A percentile compares a stretch with the other conserved stretches of the same genome.
Evolutionary conservation across 2,113 vertebrate genomes (phyloP).

Genomic region (Varanus komodoensis): DNA sequence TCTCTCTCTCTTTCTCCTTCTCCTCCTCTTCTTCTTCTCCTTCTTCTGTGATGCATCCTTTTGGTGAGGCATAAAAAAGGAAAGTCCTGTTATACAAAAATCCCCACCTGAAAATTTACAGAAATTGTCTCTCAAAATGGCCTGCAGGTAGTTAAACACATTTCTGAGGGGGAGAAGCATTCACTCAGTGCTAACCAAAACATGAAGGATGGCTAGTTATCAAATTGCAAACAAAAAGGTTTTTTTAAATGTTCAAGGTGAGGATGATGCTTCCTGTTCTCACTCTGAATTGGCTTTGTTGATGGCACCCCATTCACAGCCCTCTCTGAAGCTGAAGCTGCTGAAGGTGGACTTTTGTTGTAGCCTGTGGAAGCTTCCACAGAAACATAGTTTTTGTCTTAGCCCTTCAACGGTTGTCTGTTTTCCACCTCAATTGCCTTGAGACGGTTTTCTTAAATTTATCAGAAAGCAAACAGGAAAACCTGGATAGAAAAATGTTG

Average conservation of each 20-base stretch:
- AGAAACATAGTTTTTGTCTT: not conserved
- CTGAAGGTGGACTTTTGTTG: not conserved
- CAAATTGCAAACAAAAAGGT: not conserved
- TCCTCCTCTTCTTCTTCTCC: too few species aligned
- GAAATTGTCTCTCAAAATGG: too few species aligned
- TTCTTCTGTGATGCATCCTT: too few species aligned
- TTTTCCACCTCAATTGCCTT: too few species aligned
- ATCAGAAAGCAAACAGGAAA: not conserved
- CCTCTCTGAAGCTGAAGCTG: not conserved
- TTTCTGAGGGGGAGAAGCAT: not conserved
- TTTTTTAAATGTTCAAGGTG: not conserved
- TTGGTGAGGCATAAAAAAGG: too few species aligned
- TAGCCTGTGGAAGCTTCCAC: not conserved
- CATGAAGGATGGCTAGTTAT: not conserved
- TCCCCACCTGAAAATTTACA: not conserved
- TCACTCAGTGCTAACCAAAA: not conserved
- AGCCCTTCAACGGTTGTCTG: not conserved
- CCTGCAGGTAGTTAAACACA: not conserved
- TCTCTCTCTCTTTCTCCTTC: too few species aligned
- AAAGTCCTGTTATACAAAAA: too few species aligned
- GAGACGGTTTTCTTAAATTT: conserved; percentile 7
- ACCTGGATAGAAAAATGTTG: not conserved
- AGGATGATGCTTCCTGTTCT: not conserved
- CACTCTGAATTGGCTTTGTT: not conserved
- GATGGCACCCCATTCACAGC: too few species aligned